A percentile compares a stretch with the other conserved stretches of the same genome.
Evolutionary conservation across 92 coral and sea anemone species (phyloP).

Genomic region (Isaurus tuberculatus): DNA sequence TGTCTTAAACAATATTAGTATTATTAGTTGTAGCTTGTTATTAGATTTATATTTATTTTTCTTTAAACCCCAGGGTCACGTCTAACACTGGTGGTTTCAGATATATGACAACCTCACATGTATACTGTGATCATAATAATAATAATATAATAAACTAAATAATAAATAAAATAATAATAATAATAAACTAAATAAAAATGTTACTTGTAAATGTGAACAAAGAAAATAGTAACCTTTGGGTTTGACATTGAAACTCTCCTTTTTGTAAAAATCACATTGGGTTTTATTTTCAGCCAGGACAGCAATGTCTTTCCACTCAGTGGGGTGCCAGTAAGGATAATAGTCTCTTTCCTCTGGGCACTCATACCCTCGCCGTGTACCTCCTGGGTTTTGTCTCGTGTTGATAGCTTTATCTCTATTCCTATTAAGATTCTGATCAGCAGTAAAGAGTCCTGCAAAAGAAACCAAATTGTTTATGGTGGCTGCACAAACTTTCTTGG

Average conservation of each 20-base stretch:
- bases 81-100: too few relatives aligned
- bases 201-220: not conserved
- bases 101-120: too few relatives aligned
- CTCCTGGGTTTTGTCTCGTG: constrained; percentile 95
- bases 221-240: constrained; percentile 70
- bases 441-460: constrained; percentile 88
- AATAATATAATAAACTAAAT: too few relatives aligned
- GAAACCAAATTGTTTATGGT: too few relatives aligned
- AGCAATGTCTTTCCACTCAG: constrained; percentile 98
- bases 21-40: too few relatives aligned
- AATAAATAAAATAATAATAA: constrained; percentile 6
- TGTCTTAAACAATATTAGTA: too few relatives aligned
- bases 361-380: constrained; percentile 93
- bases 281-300: constrained; percentile 71
- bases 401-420: constrained; percentile 63
- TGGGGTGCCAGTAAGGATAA: constrained; percentile 97
- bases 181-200: not conserved
- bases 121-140: too few relatives aligned
- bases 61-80: too few relatives aligned
- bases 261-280: constrained; percentile 74
- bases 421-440: constrained; percentile 86
- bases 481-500: too few relatives aligned
- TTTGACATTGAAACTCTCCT: constrained; percentile 91
- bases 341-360: constrained; percentile 98
- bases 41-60: too few relatives aligned